phyloP scores from a whole-genome alignment of 1,140 invertebrate species.

The Ceratosolen fusciceps region DNA sequence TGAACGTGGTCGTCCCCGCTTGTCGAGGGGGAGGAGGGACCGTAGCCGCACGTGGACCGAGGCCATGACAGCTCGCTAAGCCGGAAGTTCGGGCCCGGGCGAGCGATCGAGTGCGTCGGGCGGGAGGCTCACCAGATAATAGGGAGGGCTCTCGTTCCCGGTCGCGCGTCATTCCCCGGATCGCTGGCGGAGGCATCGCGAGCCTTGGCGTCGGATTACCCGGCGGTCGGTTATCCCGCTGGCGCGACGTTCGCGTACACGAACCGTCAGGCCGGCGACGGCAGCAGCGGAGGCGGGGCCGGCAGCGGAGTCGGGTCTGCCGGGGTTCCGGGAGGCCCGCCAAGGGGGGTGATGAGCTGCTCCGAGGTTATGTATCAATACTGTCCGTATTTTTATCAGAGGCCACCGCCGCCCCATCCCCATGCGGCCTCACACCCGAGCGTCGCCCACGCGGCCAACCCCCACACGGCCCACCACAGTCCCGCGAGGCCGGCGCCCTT shows the following conservation, averaged over 20 bases:
- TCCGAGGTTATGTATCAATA: slow-evolving; percentile 77
- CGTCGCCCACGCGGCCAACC: slow-evolving; percentile 54
- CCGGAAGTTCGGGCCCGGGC: too few relatives aligned
- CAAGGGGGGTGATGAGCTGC: slow-evolving; percentile 74
- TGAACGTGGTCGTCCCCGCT: too few relatives aligned
- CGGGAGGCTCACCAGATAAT: not conserved
- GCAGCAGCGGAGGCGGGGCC: slow-evolving; percentile 51
- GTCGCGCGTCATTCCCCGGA: not conserved
- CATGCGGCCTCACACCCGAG: slow-evolving; percentile 66
- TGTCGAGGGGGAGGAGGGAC: not conserved
- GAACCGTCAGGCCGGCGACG: slow-evolving; percentile 67
- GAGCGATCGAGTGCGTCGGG: not conserved
- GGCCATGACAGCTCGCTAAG: not conserved
- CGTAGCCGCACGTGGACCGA: not conserved
- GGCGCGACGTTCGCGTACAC: slow-evolving; percentile 67
- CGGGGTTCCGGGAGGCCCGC: slow-evolving; percentile 69
- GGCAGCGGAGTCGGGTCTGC: slow-evolving; percentile 4
- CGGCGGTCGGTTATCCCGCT: slow-evolving; percentile 58
- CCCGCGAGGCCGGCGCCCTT: slow-evolving; percentile 70
- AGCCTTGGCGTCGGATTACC: slow-evolving; percentile 56
- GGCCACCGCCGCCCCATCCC: slow-evolving; percentile 70
- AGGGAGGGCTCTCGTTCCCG: not conserved
- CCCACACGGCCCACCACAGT: slow-evolving; percentile 68
- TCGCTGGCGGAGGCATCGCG: slow-evolving; percentile 51
- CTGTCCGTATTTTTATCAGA: slow-evolving; percentile 75